phyloP scores from a whole-genome alignment of 2,888 invertebrate species.

The Napeogenes inachia region DNA sequence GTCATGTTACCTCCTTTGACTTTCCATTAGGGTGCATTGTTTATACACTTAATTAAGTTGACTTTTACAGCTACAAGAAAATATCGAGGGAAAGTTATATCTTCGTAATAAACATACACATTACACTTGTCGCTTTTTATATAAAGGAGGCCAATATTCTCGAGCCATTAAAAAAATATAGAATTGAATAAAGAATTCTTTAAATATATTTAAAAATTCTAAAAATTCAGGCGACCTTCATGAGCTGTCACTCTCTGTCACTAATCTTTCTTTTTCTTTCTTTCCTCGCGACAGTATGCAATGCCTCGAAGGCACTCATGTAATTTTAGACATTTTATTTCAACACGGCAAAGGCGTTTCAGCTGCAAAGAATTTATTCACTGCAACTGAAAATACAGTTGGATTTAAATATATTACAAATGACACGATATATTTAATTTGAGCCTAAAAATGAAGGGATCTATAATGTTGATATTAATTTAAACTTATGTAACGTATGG shows the following conservation, averaged over 20 bases:
- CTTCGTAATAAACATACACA: background rate
- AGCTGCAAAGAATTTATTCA: background rate
- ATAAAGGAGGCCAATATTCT: too few species aligned
- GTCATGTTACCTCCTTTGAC: background rate
- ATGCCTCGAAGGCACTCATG: conserved; percentile 8
- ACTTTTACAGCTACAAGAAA: background rate
- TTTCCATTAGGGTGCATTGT: background rate
- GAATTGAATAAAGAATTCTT: background rate
- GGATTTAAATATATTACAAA: background rate
- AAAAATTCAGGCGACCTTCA: background rate
- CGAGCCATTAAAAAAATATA: background rate
- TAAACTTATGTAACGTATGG: too few species aligned
- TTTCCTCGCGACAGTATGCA: conserved; percentile 1
- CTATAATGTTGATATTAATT: too few species aligned
- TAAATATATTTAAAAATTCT: background rate
- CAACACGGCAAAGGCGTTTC: conserved; percentile 6
- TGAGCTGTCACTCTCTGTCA: too few species aligned
- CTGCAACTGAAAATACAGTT: conserved; percentile 3
- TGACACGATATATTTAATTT: background rate
- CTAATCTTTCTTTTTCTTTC: conserved; percentile 2
- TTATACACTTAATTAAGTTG: background rate
- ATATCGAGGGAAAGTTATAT: background rate
- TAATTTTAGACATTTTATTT: conserved; percentile 7
- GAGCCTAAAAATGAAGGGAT: background rate
- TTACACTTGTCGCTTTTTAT: background rate